Evolutionary conservation across 2,888 invertebrate species (phyloP), one percentile per base, ranked within the genome.

Genomic region (Slavum lentiscoides): DNA sequence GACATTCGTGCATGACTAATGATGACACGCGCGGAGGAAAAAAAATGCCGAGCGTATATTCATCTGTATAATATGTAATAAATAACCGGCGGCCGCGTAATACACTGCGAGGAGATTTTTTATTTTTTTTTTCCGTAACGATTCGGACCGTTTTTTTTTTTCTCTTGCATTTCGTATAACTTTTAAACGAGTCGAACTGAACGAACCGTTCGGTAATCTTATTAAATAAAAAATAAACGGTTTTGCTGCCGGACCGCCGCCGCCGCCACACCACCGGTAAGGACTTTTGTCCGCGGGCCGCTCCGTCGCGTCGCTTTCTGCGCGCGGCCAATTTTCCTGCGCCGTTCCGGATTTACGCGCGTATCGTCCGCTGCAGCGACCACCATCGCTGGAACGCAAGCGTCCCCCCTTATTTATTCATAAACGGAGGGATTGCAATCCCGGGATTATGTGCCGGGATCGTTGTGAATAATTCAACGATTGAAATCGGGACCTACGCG

Each of bases 401-500:
- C 1, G 2, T 30, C 30, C 30, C 30, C 30, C 30, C 39, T 80
- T 80, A 80, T 80, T 80, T 80, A 80, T 80, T 80, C 70, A 80
- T 80, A 70, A 17, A 77, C 13, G 21, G 53, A 70, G 70, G 64
- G 70, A 70, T 64, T 39, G 70, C 77, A 53, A 77, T 77, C 77
- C 77, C 68, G 37, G 77, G 77, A 80, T 80, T 80, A 80, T 70
- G 11, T 62, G 30, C 76, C 11, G 61, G 74, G 64, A 49, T 80
- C 49, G 70, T 70, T 23, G 21, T 80, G 77, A 80, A 80, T 80
- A 80, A 80, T 80, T 80, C 70, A 80, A 80, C 77, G 77, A 80
- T 80, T 70, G 70, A 62, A 80, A 80, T 80, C 77, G 77, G 77
- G 70, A 55, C 43, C 37, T 43, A 43, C 43, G 17, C 43, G 17